These are phyloP conservation scores for Harlomillsia oculata DNA, from an alignment of 1,140 invertebrate species.

Conservation along the genomic window DNA sequence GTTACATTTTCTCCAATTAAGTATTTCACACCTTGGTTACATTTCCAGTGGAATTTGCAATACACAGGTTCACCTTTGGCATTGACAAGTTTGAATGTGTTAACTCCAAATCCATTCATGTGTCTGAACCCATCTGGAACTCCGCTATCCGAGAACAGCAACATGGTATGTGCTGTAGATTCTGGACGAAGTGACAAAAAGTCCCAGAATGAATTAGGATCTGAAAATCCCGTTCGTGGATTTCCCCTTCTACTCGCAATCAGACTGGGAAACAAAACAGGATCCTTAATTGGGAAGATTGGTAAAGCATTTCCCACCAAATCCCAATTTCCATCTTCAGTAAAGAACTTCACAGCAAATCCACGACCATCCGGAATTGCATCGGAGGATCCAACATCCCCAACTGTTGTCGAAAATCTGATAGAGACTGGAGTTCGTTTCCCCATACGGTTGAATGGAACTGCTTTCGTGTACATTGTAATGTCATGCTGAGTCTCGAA, in stretches of 20 bases:
- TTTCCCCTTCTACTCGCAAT: slow-evolving; percentile 50
- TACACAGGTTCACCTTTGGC: slow-evolving; percentile 49
- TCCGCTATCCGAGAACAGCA: slow-evolving; percentile 50
- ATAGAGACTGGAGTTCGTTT: slow-evolving; percentile 7
- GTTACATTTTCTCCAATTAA: slow-evolving; percentile 50
- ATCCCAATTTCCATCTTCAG: slow-evolving; percentile 84
- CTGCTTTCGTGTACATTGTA: slow-evolving; percentile 8
- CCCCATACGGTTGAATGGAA: slow-evolving; percentile 4
- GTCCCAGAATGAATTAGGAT: slow-evolving; percentile 49
- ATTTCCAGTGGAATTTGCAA: slow-evolving; percentile 55
- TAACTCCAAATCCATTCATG: slow-evolving; percentile 56
- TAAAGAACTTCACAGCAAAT: slow-evolving; percentile 92
- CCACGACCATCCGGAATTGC: slow-evolving; percentile 67
- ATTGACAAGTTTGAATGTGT: slow-evolving; percentile 62
- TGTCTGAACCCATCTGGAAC: slow-evolving; percentile 49
- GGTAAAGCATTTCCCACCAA: slow-evolving; percentile 63
- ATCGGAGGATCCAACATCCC: slow-evolving; percentile 50
- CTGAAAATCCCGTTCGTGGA: slow-evolving; percentile 52
- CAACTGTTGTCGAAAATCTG: slow-evolving; percentile 55
- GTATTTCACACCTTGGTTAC: slow-evolving; percentile 59
- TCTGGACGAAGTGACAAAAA: slow-evolving; percentile 50
- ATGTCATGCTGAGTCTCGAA: slow-evolving; percentile 16
- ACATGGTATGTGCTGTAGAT: slow-evolving; percentile 46
- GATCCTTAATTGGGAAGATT: slow-evolving; percentile 61
- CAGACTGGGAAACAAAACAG: slow-evolving; percentile 52